phyloP scores from a whole-genome alignment of 2,797 vertebrate species.

The Helicolenus hilgendorfi region DNA sequence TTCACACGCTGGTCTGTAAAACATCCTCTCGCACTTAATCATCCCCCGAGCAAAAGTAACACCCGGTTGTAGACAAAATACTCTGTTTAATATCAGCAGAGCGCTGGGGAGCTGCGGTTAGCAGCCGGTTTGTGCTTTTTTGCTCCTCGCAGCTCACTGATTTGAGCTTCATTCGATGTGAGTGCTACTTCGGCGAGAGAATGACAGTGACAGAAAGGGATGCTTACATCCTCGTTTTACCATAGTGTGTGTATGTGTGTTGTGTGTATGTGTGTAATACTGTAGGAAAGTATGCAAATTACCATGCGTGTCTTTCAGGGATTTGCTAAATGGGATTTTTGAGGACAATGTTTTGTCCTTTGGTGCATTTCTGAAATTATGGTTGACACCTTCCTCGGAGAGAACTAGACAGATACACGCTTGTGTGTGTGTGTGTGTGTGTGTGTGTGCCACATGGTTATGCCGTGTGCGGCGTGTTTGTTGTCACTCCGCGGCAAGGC shows the following conservation, averaged over 20 bases:
- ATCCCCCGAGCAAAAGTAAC: slow-evolving; percentile 25
- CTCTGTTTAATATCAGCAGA: slow-evolving; percentile 32
- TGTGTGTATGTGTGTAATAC: slow-evolving; percentile 8
- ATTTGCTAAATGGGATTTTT: slow-evolving; percentile 64
- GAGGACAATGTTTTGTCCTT: slow-evolving; percentile 58
- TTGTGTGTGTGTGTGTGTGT: not conserved
- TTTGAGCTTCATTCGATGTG: slow-evolving; percentile 61
- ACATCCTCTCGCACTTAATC: slow-evolving; percentile 45
- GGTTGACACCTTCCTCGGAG: slow-evolving; percentile 30
- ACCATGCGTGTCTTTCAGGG: slow-evolving; percentile 10
- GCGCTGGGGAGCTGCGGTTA: slow-evolving; percentile 37
- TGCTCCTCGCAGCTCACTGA: slow-evolving; percentile 26
- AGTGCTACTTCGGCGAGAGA: slow-evolving; percentile 32
- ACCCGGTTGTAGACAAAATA: slow-evolving; percentile 22
- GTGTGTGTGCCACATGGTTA: not conserved
- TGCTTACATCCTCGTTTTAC: slow-evolving; percentile 32
- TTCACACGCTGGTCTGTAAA: slow-evolving; percentile 17
- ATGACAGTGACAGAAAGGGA: slow-evolving; percentile 41
- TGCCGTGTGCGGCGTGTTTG: slow-evolving; percentile 52
- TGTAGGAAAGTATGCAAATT: slow-evolving; percentile 54
- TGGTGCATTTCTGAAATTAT: slow-evolving; percentile 49
- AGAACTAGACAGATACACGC: not conserved
- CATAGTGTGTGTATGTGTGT: slow-evolving; percentile 13
- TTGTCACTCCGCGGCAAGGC: slow-evolving; percentile 38
- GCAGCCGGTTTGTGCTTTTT: slow-evolving; percentile 4